A percentile compares a stretch with the other conserved stretches of the same genome.
Conservation (phyloP, 1,140 invertebrate genomes). For the Physella acuta region DNA sequence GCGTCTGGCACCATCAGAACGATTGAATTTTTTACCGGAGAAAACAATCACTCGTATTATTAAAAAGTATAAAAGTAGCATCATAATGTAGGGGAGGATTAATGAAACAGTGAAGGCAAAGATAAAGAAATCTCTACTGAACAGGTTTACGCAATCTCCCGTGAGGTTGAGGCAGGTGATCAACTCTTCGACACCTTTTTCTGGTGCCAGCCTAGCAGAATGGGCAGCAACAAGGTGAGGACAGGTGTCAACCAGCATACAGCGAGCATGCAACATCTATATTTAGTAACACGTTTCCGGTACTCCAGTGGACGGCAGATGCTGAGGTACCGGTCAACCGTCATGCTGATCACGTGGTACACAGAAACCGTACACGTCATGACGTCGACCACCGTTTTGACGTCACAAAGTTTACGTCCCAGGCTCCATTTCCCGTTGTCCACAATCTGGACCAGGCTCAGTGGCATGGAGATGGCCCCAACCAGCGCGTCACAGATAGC, state of each 20-base stretch:
- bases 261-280: not conserved
- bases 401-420: not conserved
- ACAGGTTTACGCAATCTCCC: not conserved
- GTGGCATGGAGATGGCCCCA: not conserved
- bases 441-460: not conserved
- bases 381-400: not conserved
- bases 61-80: not conserved
- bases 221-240: not conserved
- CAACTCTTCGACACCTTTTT: not conserved
- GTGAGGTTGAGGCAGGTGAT: not conserved
- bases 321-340: conserved; percentile 6
- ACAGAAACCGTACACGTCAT: not conserved
- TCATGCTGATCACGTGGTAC: conserved; percentile 7
- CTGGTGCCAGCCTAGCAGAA: not conserved
- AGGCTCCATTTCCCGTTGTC: conserved; percentile 5
- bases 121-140: not conserved
- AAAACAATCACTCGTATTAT: not conserved
- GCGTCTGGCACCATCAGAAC: not conserved
- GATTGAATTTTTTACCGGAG: not conserved
- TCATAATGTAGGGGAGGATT: not conserved
- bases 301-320: conserved; percentile 3
- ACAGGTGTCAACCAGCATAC: not conserved
- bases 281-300: not conserved
- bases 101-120: not conserved
- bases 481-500: not conserved